phyloP scores from a whole-genome alignment of 30 jellyfish, hydroid and myxozoan genomes.

The Cassiopea xamachana region DNA sequence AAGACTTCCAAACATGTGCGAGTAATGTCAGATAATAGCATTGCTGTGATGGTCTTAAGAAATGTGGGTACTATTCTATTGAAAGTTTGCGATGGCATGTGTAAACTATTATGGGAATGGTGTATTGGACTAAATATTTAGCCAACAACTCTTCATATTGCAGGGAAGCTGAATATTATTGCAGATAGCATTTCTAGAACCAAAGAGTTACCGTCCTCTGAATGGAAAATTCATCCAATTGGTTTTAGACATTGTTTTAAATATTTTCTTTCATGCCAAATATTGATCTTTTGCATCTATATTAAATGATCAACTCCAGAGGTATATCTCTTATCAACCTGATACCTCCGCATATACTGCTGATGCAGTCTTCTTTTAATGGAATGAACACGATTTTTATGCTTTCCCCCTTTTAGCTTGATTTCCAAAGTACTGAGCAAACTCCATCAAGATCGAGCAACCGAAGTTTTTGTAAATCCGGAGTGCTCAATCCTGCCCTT shows the following conservation, averaged over 20 bases:
- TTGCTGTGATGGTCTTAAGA: slow-evolving; percentile 32
- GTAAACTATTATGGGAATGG: slow-evolving; percentile 42
- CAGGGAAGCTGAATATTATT: slow-evolving; percentile 26
- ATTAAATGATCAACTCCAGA: slow-evolving; percentile 4
- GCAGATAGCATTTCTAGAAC: slow-evolving; percentile 48
- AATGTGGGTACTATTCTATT: slow-evolving; percentile 51
- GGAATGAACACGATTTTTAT: slow-evolving; percentile 41
- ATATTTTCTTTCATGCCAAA: slow-evolving; percentile 34
- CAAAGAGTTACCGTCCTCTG: neutral
- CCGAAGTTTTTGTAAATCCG: neutral
- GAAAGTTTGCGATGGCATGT: slow-evolving; percentile 1
- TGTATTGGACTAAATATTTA: slow-evolving; percentile 12
- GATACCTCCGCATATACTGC: slow-evolving; percentile 47
- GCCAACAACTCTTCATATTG: slow-evolving; percentile 43
- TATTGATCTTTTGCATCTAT: slow-evolving; percentile 56
- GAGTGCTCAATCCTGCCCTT: neutral
- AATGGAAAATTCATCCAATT: slow-evolving; percentile 19
- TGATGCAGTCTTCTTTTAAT: slow-evolving; percentile 50
- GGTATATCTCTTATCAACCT: slow-evolving; percentile 32
- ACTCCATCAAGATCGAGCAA: slow-evolving; percentile 2
- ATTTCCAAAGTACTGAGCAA: neutral
- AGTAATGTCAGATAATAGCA: slow-evolving; percentile 33
- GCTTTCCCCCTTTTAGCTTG: slow-evolving; percentile 57
- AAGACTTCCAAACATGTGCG: neutral
- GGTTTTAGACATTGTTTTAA: neutral